These are phyloP conservation scores for Conus betulinus DNA, from an alignment of 1,140 invertebrate genomes.

Conservation along the genomic window DNA sequence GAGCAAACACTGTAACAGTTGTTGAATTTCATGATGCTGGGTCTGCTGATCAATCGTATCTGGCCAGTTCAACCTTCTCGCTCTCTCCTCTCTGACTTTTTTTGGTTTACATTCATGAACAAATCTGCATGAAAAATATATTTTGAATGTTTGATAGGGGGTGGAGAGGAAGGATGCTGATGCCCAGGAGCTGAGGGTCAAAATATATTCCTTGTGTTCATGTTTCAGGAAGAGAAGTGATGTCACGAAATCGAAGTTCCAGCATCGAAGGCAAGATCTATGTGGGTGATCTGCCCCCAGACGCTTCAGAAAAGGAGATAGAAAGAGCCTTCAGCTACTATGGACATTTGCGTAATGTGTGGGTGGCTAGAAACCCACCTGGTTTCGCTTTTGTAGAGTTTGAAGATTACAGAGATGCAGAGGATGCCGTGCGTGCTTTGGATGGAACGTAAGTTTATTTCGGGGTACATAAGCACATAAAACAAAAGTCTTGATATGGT, in stretches of 20 bases:
- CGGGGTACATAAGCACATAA: no score
- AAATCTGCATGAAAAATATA: no score
- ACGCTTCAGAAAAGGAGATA: slow-evolving; percentile 75
- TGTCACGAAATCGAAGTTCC: slow-evolving; percentile 52
- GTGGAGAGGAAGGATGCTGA: no score
- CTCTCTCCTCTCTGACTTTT: no score
- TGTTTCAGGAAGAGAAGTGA: slow-evolving; percentile 2
- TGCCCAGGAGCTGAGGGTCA: no score
- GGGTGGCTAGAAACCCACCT: slow-evolving; percentile 90
- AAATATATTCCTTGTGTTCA: neutral
- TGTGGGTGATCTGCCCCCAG: slow-evolving; percentile 89
- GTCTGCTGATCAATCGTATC: no score
- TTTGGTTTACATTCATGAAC: no score
- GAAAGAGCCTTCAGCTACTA: slow-evolving; percentile 94
- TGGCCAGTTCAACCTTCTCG: no score
- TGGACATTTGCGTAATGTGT: slow-evolving; percentile 94
- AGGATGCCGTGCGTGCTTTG: slow-evolving; percentile 68
- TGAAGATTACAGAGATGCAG: slow-evolving; percentile 94
- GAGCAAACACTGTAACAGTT: no score
- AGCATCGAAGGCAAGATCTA: slow-evolving; percentile 93
- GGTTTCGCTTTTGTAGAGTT: slow-evolving; percentile 97
- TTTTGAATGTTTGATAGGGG: no score
- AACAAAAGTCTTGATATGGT: no score
- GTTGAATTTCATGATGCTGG: no score
- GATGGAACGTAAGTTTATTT: slow-evolving; percentile 66